Evolutionary conservation across 2,888 invertebrate species (phyloP), one percentile per base, ranked within the genome.

Genomic region (Diarsia dahlii): DNA sequence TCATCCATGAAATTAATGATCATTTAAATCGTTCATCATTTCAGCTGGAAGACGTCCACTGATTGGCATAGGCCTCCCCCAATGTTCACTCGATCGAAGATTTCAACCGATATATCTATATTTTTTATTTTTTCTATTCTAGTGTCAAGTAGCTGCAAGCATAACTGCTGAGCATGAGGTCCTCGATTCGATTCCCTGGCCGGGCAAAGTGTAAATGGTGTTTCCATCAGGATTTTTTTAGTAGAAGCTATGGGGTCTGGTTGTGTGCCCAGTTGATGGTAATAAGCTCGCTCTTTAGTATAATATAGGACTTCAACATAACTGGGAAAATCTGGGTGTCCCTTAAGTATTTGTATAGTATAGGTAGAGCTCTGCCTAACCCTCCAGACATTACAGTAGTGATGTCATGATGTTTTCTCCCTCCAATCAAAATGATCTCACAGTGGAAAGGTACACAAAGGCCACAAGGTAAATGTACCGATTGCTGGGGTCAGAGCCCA

Each of bases 401-500:
- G 9, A 54, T 54, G 54, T 54, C 0, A 54, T 56, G 9, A 13
- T 15, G 13, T 28, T n/a, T 28, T 56, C 5, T 23, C 48, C 46
- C 45, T 45, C 4, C 5, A n/a, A 50, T 52, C 18, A 34, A 46
- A 46, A 52, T 46, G 45, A 13, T 45, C 12, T 67, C 28, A 50
- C 20, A 10, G 20, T 64, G 28, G 58, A 23, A 71, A 71, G 20
- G 28, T 58, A 58, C 56, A 56, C 56, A 6, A 39, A 8, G 39
- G 46, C 46, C 28, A 70, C 50, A 82, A 84, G 80, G 84, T 84
- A 77, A 60, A 48, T 34, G 52, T 67, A 58, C 45, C 56, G 65
- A 73, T 15, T 48, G n/a, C 46, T 62, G 71, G 71, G 78, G 72
- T 84, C 82, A 75, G 46, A 65, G 52, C 2, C 23, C 28, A 70